Evolutionary conservation across 2,888 invertebrate genomes (phyloP).

Genomic region (Mesorhabditis spiculigera): DNA sequence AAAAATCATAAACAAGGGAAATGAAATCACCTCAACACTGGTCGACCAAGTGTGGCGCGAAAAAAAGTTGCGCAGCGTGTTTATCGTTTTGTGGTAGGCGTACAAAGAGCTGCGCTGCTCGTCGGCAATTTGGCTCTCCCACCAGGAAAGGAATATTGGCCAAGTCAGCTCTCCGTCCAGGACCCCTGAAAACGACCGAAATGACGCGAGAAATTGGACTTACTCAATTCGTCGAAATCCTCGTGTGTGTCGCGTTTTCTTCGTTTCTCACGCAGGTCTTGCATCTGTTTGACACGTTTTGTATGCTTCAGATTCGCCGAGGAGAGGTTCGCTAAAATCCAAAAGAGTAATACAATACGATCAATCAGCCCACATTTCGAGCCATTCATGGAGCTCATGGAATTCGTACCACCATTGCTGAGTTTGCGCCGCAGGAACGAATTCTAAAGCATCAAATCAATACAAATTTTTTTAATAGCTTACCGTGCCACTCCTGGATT

Average conservation of each 20-base stretch:
- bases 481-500: background rate
- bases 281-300: background rate
- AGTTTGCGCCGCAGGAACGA: background rate
- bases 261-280: background rate
- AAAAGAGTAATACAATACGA: background rate
- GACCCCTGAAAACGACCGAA: background rate
- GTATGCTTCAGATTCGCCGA: background rate
- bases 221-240: background rate
- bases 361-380: background rate
- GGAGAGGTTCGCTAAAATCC: background rate
- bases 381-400: background rate
- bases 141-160: background rate
- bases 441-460: background rate
- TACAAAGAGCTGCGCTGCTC: background rate
- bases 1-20: too few relatives aligned
- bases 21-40: background rate
- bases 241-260: constrained; percentile 1
- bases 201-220: too few relatives aligned
- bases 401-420: too few relatives aligned
- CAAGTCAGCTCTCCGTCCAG: background rate
- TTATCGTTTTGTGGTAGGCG: background rate
- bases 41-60: background rate
- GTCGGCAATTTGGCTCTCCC: background rate
- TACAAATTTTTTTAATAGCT: background rate
- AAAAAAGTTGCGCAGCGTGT: background rate